A percentile compares a stretch with the other conserved stretches of the same genome.
Evolutionary conservation across 2,113 vertebrate genomes (phyloP).

Genomic region (Ceuthmochares aereus): DNA sequence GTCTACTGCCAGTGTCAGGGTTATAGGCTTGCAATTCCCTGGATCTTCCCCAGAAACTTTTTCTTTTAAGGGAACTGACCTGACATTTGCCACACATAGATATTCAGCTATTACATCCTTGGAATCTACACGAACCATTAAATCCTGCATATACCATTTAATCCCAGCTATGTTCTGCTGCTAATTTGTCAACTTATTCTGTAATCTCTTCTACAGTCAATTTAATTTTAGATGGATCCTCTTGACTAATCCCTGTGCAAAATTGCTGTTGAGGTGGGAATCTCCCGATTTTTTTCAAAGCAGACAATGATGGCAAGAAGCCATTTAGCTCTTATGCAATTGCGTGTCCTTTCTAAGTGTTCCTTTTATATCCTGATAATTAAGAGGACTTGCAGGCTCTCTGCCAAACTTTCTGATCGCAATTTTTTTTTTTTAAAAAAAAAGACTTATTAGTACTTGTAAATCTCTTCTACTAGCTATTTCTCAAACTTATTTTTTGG

Average conservation of each 20-base stretch:
- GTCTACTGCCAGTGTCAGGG: neutral
- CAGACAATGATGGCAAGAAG: neutral
- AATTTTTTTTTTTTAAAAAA: too few species aligned
- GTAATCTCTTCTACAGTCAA: neutral
- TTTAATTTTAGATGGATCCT: neutral
- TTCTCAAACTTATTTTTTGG: conserved; percentile 1
- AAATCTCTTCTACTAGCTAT: neutral
- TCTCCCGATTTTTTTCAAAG: neutral
- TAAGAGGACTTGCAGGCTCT: conserved; percentile 3
- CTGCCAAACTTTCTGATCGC: neutral
- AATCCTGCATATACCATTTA: neutral
- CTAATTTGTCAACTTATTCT: neutral
- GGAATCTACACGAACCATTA: neutral
- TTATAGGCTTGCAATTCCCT: neutral
- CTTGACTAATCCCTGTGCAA: neutral
- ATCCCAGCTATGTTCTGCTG: neutral
- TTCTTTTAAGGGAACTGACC: neutral
- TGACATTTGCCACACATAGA: neutral
- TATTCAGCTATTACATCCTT: neutral
- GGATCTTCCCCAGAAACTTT: neutral
- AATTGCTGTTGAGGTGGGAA: neutral
- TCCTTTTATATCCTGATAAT: conserved; percentile 32
- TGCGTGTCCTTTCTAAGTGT: neutral
- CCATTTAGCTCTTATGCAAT: neutral
- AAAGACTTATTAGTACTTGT: neutral